Evolutionary conservation across 2,113 vertebrate species (phyloP), one percentile per base, ranked within the genome.

Genomic region (Phaethornis superciliosus): DNA sequence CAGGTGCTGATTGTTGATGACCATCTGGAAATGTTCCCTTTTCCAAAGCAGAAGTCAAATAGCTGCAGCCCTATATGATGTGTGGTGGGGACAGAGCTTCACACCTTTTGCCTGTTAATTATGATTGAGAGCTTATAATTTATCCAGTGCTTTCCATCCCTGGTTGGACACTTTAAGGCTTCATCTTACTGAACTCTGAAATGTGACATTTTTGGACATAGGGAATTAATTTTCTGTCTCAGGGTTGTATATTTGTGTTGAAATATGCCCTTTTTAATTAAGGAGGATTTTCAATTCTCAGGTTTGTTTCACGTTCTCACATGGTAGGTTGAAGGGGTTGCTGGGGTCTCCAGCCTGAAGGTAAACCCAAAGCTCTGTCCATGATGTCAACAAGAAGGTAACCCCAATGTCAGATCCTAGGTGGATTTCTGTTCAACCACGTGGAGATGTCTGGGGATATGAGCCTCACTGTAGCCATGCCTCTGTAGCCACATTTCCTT

Each of bases 191-290:
- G 22, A 60, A 52, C 26, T 40, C 23, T 68, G 77, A 75, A 75
- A 79, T 59, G 6, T 33, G 32, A 23, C 27, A 16, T 55, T 58
- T 58, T 78, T 79, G n/a, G 19, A 19, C 0, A 1, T 9, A 32
- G 30, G 37, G 14, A 46, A 24, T 54, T 85, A 16, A n/a, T 71
- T 56, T 88, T 55, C 26, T 2, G 0, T 56, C 42, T 40, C 16
- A 28, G 42, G 46, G 35, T 54, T 59, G 28, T 12, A 1, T 6
- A 1, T 15, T 9, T 23, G 0, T 46, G 6, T 69, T 77, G 40
- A 27, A 72, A 74, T 35, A 33, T 22, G 46, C 4, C 4, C 15
- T 55, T 65, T 78, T 49, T 68, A 8, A 33, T 59, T 68, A 15
- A 44, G 42, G 24, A 44, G 14, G 10, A 3, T 24, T 44, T 40